Base-by-base conservation (phyloP, 2,113 vertebrate genomes). In the Turnix velox region DNA sequence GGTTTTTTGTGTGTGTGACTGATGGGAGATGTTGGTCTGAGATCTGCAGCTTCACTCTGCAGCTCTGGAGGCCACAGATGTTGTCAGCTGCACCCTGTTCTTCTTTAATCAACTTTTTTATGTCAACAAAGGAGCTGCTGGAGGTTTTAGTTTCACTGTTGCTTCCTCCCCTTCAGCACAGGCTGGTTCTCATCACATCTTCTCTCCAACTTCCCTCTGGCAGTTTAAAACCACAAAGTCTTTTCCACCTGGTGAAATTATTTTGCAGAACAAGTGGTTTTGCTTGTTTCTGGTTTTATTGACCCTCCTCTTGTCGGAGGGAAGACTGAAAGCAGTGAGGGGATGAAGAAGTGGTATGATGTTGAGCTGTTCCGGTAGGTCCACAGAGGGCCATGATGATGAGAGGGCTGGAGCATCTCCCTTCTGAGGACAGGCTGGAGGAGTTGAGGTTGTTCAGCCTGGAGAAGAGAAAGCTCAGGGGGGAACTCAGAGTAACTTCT, bases 1-100 rank as follows among this genome's bases (percentile, higher is more conserved):
- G 94, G n/a, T n/a, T 95, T 96, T 89, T 89, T 83, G 69, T 11
- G 90, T 90, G 86, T 85, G 89, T 79, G 92, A 92, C 81, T 85
- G 95, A 80, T 86, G 82, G 63, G 13, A 82, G 84, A 49, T 84
- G 79, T 48, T 84, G 84, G 90, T 82, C 68, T 28, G 85, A 67
- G 94, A 87, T 81, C n/a, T 73, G 86, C 92, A 80, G 84, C 76
- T 48, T 95, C n/a, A n/a, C n/a, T 37, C n/a, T 52, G 78, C 77
- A 75, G 83, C 90, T 96, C 83, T 69, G 5, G 1, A 46, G 57
- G 76, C 65, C 71, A 2, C 87, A 72, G 58, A 62, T 83, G 68
- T n/a, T 79, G 85, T 73, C 58, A 25, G 58, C 67, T 77, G 51
- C 67, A 43, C 25, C 59, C 43, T 67, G 55, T 33, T 54, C 65